Evolutionary conservation across 2,113 vertebrate genomes (phyloP), one percentile per base, ranked within the genome.

Genomic region (Corvus cornix): DNA sequence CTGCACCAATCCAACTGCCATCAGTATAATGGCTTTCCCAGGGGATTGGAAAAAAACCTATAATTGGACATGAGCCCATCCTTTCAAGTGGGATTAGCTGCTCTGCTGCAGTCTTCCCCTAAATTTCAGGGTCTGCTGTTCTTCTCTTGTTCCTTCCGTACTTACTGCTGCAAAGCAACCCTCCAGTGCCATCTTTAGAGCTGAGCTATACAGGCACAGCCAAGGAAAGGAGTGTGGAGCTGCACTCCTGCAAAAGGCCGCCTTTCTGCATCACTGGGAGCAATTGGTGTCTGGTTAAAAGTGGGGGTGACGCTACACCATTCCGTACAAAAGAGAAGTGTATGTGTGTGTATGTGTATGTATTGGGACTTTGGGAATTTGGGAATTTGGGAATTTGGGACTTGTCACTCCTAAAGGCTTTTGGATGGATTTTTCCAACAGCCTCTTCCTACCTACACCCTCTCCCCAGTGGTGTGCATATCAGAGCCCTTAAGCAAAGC

Each of bases 21-120:
- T 94, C 88, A 90, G 60, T 68, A 30, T 94, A 96, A 97, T 82
- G 89, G 75, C 59, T 95, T 97, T 92, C 77, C 93, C 89, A 94
- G 48, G 68, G 72, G 76, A 87, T 69, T 97, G 59, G 95, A 83
- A 96, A 95, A 92, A 93, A 85, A 55, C 9, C 8, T 88, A 35
- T 83, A 89, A 88, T 70, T 97, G 91, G 72, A 96, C 78, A 79
- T 49, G 23, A 94, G 44, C 30, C 64, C 72, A 94, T 95, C 41
- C 62, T 97, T 95, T 91, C 73, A 80, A 92, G 78, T 69, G 67
- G 21, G 63, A 91, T 96, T 95, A 92, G 79, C 51, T 93, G 52
- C 28, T 87, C 31, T 75, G 35, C 43, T 91, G 39, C 49, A 89
- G 69, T 55, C 30, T 82, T 90, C 15, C 46, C 51, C 68, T 82